Conservation (phyloP, 1,140 invertebrate genomes). For the Venturia canescens region DNA sequence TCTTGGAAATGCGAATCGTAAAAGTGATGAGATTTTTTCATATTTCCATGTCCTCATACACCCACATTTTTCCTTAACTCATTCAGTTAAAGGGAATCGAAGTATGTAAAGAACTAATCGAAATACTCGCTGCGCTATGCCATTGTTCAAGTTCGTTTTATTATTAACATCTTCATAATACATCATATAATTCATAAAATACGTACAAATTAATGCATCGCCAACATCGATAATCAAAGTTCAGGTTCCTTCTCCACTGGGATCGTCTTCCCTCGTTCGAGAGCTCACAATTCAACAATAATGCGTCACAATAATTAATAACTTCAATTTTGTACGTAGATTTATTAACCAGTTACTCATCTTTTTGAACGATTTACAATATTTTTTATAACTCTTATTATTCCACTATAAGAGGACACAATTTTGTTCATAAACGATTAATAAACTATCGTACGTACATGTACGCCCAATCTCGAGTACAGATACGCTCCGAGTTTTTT, state of each 20-base stretch:
- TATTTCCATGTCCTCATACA: neutral
- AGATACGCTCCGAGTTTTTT: no score
- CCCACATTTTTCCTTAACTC: neutral
- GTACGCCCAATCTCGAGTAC: no score
- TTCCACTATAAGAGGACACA: neutral
- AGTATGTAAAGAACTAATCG: no score
- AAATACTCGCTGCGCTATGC: no score
- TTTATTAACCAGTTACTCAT: neutral
- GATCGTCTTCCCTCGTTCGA: no score
- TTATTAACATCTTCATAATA: neutral
- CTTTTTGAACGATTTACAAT: neutral
- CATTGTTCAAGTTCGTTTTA: neutral
- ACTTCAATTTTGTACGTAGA: neutral
- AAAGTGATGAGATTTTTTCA: neutral
- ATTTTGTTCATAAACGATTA: neutral
- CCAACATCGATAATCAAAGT: neutral
- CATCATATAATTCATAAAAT: neutral
- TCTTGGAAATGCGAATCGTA: constrained; percentile 56
- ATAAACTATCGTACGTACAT: neutral
- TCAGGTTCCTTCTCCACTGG: neutral
- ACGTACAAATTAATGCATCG: neutral
- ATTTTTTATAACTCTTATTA: neutral
- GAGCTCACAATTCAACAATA: no score
- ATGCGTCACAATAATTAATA: no score
- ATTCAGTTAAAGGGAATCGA: neutral